Conservation (phyloP, 1,140 invertebrate species). For the Penaeus chinensis region DNA sequence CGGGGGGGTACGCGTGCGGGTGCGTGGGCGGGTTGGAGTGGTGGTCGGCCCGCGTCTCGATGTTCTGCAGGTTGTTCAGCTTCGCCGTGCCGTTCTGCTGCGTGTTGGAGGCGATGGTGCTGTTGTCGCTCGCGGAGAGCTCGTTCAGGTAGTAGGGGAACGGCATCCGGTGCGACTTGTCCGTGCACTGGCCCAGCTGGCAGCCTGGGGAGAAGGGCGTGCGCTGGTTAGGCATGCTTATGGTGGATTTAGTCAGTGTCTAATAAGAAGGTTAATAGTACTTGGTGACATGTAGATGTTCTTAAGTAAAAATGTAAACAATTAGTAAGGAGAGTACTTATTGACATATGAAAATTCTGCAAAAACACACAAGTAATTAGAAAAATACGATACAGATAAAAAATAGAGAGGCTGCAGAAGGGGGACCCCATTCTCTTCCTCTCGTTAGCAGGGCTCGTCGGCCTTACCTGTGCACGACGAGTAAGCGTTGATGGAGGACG, state of each 20-base stretch:
- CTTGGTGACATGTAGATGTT: too few relatives aligned
- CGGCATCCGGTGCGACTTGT: conserved; percentile 62
- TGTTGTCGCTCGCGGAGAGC: conserved; percentile 61
- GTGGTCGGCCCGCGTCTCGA: conserved; percentile 28
- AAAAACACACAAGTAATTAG: too few relatives aligned
- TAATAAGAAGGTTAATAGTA: too few relatives aligned
- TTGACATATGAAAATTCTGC: too few relatives aligned
- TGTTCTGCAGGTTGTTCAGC: conserved; percentile 49
- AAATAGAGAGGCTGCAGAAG: too few relatives aligned
- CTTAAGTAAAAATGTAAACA: background rate
- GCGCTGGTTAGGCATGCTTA: too few relatives aligned
- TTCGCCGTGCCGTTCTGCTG: conserved; percentile 50
- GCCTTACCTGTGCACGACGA: conserved; percentile 61
- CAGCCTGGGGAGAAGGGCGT: conserved; percentile 36
- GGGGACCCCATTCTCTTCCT: too few relatives aligned
- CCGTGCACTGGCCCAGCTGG: conserved; percentile 61
- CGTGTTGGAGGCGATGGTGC: conserved; percentile 52
- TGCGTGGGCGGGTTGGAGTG: conserved; percentile 39
- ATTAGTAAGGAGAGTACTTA: too few relatives aligned
- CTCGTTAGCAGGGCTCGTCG: background rate
- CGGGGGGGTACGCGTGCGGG: conserved; percentile 60
- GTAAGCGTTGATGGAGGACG: conserved; percentile 57
- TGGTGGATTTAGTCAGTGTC: too few relatives aligned
- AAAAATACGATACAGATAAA: too few relatives aligned
- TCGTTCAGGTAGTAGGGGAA: conserved; percentile 64